Base-by-base conservation (phyloP, 2,113 vertebrate species). In the Excalfactoria chinensis region DNA sequence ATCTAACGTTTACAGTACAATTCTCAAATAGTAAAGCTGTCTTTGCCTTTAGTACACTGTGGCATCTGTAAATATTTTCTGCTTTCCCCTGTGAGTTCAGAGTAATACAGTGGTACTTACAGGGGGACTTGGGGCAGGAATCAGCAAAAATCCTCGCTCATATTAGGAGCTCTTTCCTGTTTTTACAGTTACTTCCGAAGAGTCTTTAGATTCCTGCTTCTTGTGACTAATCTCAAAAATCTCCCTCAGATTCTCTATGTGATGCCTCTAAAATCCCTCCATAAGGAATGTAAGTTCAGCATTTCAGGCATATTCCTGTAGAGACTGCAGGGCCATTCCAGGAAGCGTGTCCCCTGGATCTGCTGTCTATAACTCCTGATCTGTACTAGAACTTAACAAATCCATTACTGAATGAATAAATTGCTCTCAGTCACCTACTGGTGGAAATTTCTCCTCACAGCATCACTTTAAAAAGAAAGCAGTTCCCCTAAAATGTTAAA, bases 391-490 rank as follows among this genome's bases (percentile, higher is more conserved):
- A 84, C 9, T 69, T 82, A 69, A 51, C 55, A 63, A 55, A 83
- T n/a, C 41, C 79, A 30, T 4, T 25, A 51, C 49, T 73, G 43
- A 60, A 89, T 87, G 77, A 93, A 92, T 85, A 89, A 92, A 90
- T 84, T 75, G 70, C 43, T 90, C 81, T 90, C 55, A 51, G 84
- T 73, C 86, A 92, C 81, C 84, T 82, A 85, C 59, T 32, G 69
- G 55, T 80, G 51, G 74, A 93, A 93, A 90, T 87, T 91, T 85
- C 59, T 79, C 43, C 90, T 89, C 88, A 79, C 70, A 94, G 74
- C 77, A 69, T 67, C 67, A 55, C 41, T 92, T 93, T 90, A 70
- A 95, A 95, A 86, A 85, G 71, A 73, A 94, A 94, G 78, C 53
- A 55, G 59, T 67, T 91, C 63, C 37, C 48, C 58, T 44, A 55